These are phyloP conservation scores for Axinella damicornis DNA, from an alignment of 37 sponge, comb jelly and placozoan species.

Conservation along the genomic window DNA sequence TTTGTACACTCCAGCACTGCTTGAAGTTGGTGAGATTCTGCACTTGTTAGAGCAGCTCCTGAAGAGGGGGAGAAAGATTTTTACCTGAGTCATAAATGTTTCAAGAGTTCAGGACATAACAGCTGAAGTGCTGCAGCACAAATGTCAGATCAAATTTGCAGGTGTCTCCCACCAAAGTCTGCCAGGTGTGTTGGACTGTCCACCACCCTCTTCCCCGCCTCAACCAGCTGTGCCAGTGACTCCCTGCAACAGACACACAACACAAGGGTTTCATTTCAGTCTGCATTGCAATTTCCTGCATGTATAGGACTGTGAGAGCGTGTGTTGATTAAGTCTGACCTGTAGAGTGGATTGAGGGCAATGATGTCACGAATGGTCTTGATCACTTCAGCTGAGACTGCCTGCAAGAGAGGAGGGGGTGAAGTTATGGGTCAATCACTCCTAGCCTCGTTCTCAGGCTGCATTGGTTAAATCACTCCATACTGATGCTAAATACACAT, in stretches of 20 bases:
- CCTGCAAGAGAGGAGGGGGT: constrained; percentile 76
- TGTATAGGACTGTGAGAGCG: no score
- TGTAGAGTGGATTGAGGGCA: constrained; percentile 88
- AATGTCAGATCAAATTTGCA: background rate
- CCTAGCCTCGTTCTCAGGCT: no score
- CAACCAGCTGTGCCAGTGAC: constrained; percentile 84
- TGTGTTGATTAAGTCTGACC: constrained; percentile 33
- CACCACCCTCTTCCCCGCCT: constrained; percentile 86
- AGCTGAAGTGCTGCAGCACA: background rate
- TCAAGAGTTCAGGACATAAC: no score
- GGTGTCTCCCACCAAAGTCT: constrained; percentile 79
- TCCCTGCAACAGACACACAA: constrained; percentile 42
- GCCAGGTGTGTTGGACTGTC: constrained; percentile 91
- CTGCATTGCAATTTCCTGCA: no score
- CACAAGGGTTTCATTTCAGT: no score
- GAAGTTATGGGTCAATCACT: no score
- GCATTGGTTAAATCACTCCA: no score
- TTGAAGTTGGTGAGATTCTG: constrained; percentile 81
- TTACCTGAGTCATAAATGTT: constrained; percentile 5
- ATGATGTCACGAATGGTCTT: constrained; percentile 96
- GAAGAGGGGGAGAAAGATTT: background rate
- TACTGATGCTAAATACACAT: no score
- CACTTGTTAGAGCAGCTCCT: constrained; percentile 91
- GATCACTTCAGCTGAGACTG: constrained; percentile 92
- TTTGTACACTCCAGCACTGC: constrained; percentile 85